Evolutionary conservation across 2,888 invertebrate genomes (phyloP), one percentile per base, ranked within the genome.

Genomic region (Epiblema foenella): DNA sequence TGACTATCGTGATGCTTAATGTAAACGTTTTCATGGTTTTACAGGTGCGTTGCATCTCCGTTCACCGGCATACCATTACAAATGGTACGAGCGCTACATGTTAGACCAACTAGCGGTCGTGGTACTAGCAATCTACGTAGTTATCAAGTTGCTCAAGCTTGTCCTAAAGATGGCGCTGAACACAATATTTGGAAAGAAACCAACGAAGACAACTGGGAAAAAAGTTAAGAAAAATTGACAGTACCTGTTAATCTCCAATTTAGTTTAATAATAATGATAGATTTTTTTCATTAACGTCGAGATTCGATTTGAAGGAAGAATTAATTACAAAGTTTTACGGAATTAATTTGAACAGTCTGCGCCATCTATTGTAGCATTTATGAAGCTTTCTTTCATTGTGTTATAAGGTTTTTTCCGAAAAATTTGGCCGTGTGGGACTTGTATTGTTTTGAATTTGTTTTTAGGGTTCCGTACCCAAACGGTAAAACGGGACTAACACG

Each of bases 31-130:
- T 5, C 33, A 67, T 71, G 54, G 24, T 20, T 54, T 77, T 74
- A 4, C 82, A 88, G 86, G 87, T 0, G 87, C 86, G 0, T 75
- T 77, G 68, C 87, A 88, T 68, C 80, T 87, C 0, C 83, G 88
- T 0, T 85, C 88, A 0, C 81, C 81, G 15, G 75, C 82, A 0
- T 74, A 74, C 7, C 78, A 80, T 0, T 88, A 88, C 81, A 39
- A 78, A 11, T 88, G 86, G 84, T 87, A 87, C 69, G 77, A 86
- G 59, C 74, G 83, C 0, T 81, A 83, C 81, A 82, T 87, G 84
- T 63, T 88, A n/a, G 88, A 88, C 56, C 83, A 83, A 52, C 11
- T 82, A 0, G 83, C 79, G 0, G 59, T 80, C 0, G n/a, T 83
- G 0, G 0, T 81, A 0, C 17, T 73, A 0, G 59, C 77, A 0